phyloP scores from a whole-genome alignment of 2,797 vertebrate genomes.

The Schizopygopsis pylzovi region DNA sequence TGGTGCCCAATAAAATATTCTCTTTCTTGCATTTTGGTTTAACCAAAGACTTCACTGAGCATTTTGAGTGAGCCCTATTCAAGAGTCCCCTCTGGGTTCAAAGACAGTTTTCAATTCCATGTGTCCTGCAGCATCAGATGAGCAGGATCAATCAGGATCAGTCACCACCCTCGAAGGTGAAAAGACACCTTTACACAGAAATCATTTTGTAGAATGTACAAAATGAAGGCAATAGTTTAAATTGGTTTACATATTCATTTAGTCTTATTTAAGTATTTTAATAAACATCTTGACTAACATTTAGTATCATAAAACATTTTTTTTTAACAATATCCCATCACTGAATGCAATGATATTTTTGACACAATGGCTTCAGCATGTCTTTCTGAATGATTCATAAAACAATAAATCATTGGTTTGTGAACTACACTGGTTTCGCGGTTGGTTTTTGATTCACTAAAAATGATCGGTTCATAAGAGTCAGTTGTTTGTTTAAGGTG shows the following conservation, averaged over 20 bases:
- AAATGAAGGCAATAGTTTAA: neutral
- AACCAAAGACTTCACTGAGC: neutral
- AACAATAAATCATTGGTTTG: neutral
- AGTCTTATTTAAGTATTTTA: neutral
- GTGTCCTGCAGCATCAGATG: slow-evolving; percentile 16
- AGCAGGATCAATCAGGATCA: slow-evolving; percentile 34
- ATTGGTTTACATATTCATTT: neutral
- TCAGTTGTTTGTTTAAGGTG: slow-evolving; percentile 14
- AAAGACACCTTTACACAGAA: slow-evolving; percentile 23
- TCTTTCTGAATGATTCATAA: neutral
- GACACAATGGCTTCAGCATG: neutral
- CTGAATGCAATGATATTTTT: neutral
- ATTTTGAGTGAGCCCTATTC: neutral
- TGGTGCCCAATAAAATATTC: slow-evolving; percentile 1
- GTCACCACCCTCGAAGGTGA: slow-evolving; percentile 6
- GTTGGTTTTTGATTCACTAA: neutral
- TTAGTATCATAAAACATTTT: neutral
- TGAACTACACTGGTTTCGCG: neutral
- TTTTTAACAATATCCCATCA: neutral
- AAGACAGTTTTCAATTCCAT: slow-evolving; percentile 22
- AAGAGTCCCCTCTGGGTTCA: slow-evolving; percentile 22
- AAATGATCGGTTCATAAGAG: neutral
- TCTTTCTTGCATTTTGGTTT: neutral
- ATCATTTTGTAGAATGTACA: neutral
- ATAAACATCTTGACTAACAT: neutral